A percentile compares a stretch with the other conserved stretches of the same genome.
Conservation (phyloP, 2,113 vertebrate genomes). For the Circaetus cinerascens region DNA sequence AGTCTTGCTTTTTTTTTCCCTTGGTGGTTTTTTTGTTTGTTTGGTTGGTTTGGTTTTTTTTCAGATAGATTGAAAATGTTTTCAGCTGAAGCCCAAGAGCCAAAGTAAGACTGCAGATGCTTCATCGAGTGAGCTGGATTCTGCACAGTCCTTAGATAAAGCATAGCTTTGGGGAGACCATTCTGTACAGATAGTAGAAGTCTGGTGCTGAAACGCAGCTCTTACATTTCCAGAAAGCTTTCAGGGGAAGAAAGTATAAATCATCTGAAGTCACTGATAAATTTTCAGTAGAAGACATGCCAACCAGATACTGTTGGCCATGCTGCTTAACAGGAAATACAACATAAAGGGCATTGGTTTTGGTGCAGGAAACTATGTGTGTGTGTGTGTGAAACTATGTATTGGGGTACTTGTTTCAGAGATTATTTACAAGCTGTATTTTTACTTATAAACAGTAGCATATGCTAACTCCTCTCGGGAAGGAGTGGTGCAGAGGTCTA, state of each 20-base stretch:
- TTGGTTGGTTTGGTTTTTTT: not conserved
- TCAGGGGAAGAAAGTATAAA: not conserved
- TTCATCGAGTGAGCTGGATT: not conserved
- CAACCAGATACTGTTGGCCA: not conserved
- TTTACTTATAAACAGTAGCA: not conserved
- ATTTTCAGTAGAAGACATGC: not conserved
- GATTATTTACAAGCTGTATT: not conserved
- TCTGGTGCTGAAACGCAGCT: not conserved
- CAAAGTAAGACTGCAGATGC: not conserved
- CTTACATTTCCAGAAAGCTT: not conserved
- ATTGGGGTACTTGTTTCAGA: not conserved
- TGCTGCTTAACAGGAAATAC: not conserved
- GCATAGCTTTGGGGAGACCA: not conserved
- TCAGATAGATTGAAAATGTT: not conserved
- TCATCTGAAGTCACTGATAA: not conserved
- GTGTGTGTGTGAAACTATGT: not conserved
- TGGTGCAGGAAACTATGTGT: not conserved
- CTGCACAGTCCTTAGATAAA: not conserved
- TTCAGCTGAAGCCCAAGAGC: not conserved
- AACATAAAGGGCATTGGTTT: not conserved
- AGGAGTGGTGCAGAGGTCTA: not conserved
- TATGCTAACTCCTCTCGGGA: not conserved
- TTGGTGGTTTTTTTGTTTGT: not conserved
- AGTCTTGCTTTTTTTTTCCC: rapidly evolving
- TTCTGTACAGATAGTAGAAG: not conserved